Conservation (phyloP, 2,797 vertebrate species). For the Typhlichthys subterraneus region DNA sequence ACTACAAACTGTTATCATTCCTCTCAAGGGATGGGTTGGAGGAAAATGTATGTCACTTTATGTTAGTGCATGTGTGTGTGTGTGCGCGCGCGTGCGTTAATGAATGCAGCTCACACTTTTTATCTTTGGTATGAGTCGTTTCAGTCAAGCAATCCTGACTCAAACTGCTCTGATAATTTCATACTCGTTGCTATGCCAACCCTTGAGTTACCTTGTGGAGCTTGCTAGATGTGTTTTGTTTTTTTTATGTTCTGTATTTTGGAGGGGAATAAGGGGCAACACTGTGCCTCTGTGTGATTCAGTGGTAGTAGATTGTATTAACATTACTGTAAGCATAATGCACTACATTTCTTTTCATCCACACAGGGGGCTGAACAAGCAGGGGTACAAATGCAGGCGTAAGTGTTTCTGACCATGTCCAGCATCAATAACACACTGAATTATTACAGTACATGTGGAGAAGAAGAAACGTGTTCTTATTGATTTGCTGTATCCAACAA, state of each 20-base stretch:
- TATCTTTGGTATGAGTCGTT: background rate
- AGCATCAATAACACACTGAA: constrained; percentile 2
- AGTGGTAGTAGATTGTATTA: no score
- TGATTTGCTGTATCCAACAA: constrained; percentile 2
- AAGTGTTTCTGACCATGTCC: constrained; percentile 66
- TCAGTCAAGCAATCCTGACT: background rate
- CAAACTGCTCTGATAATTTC: constrained; percentile 3
- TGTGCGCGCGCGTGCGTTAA: background rate
- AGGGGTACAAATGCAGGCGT: constrained; percentile 98
- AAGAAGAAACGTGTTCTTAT: constrained; percentile 1
- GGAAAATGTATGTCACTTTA: background rate
- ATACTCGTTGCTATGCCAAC: no score
- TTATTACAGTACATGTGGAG: background rate
- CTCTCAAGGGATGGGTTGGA: constrained; percentile 5
- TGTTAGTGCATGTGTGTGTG: background rate
- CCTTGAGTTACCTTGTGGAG: background rate
- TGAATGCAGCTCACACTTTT: background rate
- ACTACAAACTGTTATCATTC: constrained; percentile 4
- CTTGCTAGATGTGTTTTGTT: background rate
- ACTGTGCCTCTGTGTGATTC: no score
- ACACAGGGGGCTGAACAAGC: constrained; percentile 96
- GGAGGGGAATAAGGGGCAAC: background rate
- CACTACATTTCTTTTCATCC: constrained; percentile 30
- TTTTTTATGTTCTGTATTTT: background rate
- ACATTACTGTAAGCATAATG: no score